Base-by-base conservation (phyloP, 1,140 invertebrate genomes). In the Cherax destructor region DNA sequence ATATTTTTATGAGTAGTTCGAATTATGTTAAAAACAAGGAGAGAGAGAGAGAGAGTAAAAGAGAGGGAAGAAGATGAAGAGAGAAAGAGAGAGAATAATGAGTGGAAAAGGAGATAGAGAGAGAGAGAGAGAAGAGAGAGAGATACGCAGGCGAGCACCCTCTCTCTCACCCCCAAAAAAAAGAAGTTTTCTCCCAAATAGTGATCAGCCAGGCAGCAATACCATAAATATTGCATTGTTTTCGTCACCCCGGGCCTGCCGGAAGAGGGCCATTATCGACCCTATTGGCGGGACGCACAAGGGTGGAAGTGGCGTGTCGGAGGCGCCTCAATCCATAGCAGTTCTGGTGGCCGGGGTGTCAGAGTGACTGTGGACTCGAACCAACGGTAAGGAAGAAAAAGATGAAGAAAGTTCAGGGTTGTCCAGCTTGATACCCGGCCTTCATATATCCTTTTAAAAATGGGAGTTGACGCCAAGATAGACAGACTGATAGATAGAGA, bases 181-280 rank as follows among this genome's bases (percentile, higher is more conserved):
- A 81, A 81, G 56, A 81, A 81, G 50, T 81, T 81, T 81, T 81
- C 79, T 47, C 79, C 79, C 79, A 74, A 86, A 86, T 78, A 86
- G 52, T 77, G 76, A 86, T 86, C 85, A 74, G 85, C 85, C 61
- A 86, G 74, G 76, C 85, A 47, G 74, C 85, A 86, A 86, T 86
- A 86, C 85, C 85, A 86, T 86, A 86, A 86, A 86, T 86, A 86
- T 86, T 59, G 78, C 49, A 78, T 74, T 86, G 85, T 86, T 86
- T 86, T 86, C 85, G 85, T 86, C 85, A 86, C 85, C 10, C 30
- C 84, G 52, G 21, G 13, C 74, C 21, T 49, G 18, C 50, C 85
- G 85, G 72, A 77, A 86, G 85, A 72, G n/a, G 49, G 85, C 85
- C 85, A 86, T 86, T 86, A 86, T 61, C 24, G 50, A 13, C 74